Conservation (phyloP, 2,888 invertebrate species). For the Ectemnius cavifrons region DNA sequence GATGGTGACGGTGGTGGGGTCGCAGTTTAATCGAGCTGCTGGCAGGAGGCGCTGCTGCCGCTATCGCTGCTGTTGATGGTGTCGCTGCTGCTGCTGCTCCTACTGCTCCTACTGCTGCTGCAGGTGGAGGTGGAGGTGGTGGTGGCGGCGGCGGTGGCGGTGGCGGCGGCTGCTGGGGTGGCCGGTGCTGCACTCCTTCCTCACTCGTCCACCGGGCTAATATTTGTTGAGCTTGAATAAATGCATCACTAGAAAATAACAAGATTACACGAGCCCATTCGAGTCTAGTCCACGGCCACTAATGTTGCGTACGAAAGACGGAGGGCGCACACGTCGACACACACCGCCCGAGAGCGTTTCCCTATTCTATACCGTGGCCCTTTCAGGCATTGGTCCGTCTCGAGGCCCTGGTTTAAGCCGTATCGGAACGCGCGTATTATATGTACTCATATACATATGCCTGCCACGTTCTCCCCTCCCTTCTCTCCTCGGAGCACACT, state of each 20-base stretch:
- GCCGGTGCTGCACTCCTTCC: conserved; percentile 79
- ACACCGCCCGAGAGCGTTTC: conserved; percentile 3
- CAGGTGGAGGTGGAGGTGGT: conserved; percentile 32
- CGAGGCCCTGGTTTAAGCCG: too few species aligned
- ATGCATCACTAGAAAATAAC: conserved; percentile 97
- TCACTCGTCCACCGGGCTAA: conserved; percentile 97
- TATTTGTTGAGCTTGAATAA: conserved; percentile 98
- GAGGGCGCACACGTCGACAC: conserved; percentile 15
- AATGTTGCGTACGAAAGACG: conserved; percentile 61
- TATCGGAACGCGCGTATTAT: background rate
- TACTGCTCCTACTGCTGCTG: conserved; percentile 66
- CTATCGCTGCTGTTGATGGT: conserved; percentile 56
- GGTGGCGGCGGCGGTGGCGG: conserved; percentile 70
- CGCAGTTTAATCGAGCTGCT: conserved; percentile 13
- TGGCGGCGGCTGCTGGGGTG: conserved; percentile 79
- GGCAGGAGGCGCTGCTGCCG: conserved; percentile 3
- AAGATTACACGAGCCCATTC: conserved; percentile 78
- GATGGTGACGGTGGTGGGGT: conserved; percentile 67
- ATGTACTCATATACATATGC: conserved; percentile 5
- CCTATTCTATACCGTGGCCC: background rate
- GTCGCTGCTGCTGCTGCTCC: conserved; percentile 75
- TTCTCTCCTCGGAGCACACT: too few species aligned
- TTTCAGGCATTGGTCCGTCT: background rate
- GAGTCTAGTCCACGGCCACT: conserved; percentile 69
- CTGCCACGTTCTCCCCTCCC: conserved; percentile 1